Evolutionary conservation across 2,888 invertebrate genomes (phyloP), one percentile per base, ranked within the genome.

Genomic region (Campaea margaritaria): DNA sequence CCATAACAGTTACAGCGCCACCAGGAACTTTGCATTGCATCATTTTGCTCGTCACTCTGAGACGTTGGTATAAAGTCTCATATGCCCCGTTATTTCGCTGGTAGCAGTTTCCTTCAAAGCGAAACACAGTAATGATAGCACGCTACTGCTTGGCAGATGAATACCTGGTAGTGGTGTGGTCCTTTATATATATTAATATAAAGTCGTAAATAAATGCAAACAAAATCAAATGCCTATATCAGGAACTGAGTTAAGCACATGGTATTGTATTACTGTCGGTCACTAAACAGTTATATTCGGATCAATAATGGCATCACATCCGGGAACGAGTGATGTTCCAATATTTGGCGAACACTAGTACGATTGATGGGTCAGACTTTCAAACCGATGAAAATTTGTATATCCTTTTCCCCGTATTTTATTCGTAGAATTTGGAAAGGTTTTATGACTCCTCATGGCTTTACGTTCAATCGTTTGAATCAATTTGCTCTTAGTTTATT

Each of bases 341-440:
- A 86, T 87, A 85, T 86, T 87, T 86, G 83, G 78, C 61, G 69
- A 81, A 74, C 84, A 74, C 84, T 86, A 74, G 67, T n/a, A n/a
- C n/a, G 74, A 74, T 73, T 72, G 76, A 74, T 73, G 70, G 70
- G 64, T 72, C 74, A 76, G 79, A 78, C 70, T 81, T 80, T 79
- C 75, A 73, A 73, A 73, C 73, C 75, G 79, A 78, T 79, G 72
- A 76, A 79, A 76, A 76, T 74, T 74, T 68, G 70, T 72, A 68
- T 64, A 73, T 70, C 62, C 66, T 55, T 43, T 36, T 43, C n/a
- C 9, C 31, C 12, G 15, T 52, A 57, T 56, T 44, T 44, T 58
- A 53, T 62, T 58, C 36, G 50, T 42, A 16, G 34, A 36, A 31
- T 48, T 38, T 48, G 10, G 39, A 14, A 36, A 39, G 44, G 34